These are phyloP conservation scores for Probosciger aterrimus DNA, from an alignment of 2,113 vertebrate species.

Conservation along the genomic window DNA sequence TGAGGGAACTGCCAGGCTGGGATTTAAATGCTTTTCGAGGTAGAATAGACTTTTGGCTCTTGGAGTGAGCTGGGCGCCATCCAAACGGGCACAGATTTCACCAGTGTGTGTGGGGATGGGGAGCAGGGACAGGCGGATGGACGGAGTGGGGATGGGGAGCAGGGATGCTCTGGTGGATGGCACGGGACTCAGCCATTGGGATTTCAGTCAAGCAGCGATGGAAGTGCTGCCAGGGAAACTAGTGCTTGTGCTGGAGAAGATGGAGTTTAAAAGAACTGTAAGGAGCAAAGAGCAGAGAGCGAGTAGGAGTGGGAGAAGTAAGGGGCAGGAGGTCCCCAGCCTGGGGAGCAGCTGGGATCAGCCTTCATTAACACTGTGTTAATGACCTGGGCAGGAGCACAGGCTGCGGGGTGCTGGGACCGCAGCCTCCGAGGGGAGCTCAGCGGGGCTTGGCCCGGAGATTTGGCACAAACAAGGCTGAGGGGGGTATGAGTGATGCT, in stretches of 20 bases:
- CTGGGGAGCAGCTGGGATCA: background rate
- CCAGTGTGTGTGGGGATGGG: background rate
- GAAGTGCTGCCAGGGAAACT: background rate
- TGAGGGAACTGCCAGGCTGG: background rate
- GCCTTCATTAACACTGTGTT: accelerated
- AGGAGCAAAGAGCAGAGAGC: background rate
- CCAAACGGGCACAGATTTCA: accelerated
- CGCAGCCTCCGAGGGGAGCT: background rate
- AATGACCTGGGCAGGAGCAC: background rate
- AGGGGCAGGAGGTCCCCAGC: background rate
- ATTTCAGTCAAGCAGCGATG: background rate
- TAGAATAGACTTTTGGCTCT: background rate
- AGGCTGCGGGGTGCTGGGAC: background rate
- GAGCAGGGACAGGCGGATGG: background rate
- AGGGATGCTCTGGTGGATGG: accelerated
- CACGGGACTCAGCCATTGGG: background rate
- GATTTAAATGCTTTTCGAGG: background rate
- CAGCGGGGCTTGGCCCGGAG: background rate
- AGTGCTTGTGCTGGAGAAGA: background rate
- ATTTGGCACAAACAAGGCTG: conserved; percentile 47
- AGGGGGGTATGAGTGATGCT: conserved; percentile 2
- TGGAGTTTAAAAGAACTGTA: background rate
- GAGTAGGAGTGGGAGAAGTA: background rate
- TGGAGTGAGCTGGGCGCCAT: background rate
- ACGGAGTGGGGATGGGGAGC: background rate